Evolutionary conservation across 2,113 vertebrate genomes (phyloP).

Genomic region (Coptodon rendalli): DNA sequence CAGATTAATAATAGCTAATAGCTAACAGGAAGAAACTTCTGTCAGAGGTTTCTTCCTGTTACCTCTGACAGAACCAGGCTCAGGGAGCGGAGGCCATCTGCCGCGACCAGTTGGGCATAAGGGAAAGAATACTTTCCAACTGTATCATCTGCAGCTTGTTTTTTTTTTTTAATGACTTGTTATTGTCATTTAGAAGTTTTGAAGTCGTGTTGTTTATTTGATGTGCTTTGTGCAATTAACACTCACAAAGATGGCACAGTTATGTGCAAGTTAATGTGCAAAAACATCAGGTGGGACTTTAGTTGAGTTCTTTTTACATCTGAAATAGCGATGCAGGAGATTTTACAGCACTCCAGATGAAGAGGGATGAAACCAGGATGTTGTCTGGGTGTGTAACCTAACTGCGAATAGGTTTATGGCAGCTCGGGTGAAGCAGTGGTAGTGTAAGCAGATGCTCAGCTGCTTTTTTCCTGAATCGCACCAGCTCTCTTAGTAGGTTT

Average conservation of each 20-base stretch:
- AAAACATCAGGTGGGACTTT: not conserved
- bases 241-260: not conserved
- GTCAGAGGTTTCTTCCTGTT: no score
- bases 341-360: not conserved
- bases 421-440: not conserved
- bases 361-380: not conserved
- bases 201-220: not conserved
- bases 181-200: not conserved
- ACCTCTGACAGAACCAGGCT: not conserved
- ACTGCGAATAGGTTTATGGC: not conserved
- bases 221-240: not conserved
- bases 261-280: not conserved
- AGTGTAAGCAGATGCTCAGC: not conserved
- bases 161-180: not conserved
- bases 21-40: not conserved
- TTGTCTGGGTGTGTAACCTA: not conserved
- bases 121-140: not conserved
- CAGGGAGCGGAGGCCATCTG: not conserved
- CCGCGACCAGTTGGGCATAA: not conserved
- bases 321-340: not conserved
- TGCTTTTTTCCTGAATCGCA: not conserved
- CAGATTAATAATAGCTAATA: not conserved
- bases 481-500: not conserved
- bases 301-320: not conserved
- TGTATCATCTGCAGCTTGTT: not conserved